A percentile compares a stretch with the other conserved stretches of the same genome.
These are phyloP conservation scores for Rhingia rostrata DNA, from an alignment of 2,888 invertebrate species.

Conservation along the genomic window DNA sequence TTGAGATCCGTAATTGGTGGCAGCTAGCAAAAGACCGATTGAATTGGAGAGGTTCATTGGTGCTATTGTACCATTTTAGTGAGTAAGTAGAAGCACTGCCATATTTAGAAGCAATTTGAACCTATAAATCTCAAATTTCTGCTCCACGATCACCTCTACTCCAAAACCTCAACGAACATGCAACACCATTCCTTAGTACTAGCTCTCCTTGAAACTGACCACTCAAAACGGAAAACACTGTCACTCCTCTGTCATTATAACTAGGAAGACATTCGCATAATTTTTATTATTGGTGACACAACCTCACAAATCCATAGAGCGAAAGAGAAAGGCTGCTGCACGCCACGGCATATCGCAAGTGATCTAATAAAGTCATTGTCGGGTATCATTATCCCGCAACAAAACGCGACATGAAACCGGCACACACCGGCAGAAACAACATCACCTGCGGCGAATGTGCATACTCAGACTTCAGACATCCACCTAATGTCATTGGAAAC, in stretches of 20 bases:
- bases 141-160: too few relatives aligned
- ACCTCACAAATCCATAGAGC: conserved; percentile 5
- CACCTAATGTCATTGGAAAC: conserved; percentile 69
- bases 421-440: conserved; percentile 21
- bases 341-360: conserved; percentile 51
- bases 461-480: conserved; percentile 1
- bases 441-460: conserved; percentile 56
- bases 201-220: neutral
- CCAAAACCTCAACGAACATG: too few relatives aligned
- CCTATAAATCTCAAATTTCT: too few relatives aligned
- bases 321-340: conserved; percentile 50
- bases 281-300: conserved; percentile 17
- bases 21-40: too few relatives aligned
- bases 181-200: too few relatives aligned
- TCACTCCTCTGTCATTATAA: neutral
- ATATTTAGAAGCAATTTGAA: too few relatives aligned
- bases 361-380: conserved; percentile 72
- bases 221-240: neutral
- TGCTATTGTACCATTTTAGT: too few relatives aligned
- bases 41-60: too few relatives aligned
- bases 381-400: conserved; percentile 37
- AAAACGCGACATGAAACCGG: conserved; percentile 48
- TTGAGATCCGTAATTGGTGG: too few relatives aligned
- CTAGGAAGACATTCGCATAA: conserved; percentile 6
- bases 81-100: too few relatives aligned